These are phyloP conservation scores for Tenodera sinensis DNA, from an alignment of 2,888 invertebrate genomes.

Conservation along the genomic window DNA sequence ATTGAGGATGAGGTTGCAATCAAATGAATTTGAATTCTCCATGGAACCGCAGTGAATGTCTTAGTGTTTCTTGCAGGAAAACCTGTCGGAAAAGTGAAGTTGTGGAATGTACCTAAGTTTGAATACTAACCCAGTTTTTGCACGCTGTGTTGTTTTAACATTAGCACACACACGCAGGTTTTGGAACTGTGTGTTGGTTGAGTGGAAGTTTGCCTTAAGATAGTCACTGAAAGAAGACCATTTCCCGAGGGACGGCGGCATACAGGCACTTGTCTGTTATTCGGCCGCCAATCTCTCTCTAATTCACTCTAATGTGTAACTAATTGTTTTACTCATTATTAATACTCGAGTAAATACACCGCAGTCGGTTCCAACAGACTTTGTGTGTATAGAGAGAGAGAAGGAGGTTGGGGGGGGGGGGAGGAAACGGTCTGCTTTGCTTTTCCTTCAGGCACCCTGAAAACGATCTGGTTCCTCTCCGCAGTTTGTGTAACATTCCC, in stretches of 20 bases:
- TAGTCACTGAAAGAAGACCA: neutral
- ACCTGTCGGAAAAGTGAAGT: too few relatives aligned
- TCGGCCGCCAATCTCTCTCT: conserved; percentile 29
- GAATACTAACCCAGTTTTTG: too few relatives aligned
- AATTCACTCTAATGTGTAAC: conserved; percentile 48
- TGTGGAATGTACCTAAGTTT: too few relatives aligned
- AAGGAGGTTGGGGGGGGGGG: too few relatives aligned
- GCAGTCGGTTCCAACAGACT: neutral
- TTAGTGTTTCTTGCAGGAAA: too few relatives aligned
- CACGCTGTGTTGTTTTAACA: too few relatives aligned
- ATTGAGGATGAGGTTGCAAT: too few relatives aligned
- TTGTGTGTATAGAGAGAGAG: neutral
- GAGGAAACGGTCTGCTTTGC: neutral
- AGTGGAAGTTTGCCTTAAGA: neutral
- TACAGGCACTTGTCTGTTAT: conserved; percentile 4
- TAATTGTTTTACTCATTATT: conserved; percentile 48
- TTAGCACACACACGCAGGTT: too few relatives aligned
- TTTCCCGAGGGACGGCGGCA: neutral
- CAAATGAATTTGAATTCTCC: too few relatives aligned
- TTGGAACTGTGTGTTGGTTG: too few relatives aligned
- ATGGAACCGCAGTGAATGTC: too few relatives aligned
- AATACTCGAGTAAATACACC: conserved; percentile 37
- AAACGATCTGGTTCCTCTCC: neutral
- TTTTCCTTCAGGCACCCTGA: neutral
- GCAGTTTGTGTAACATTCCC: neutral